A percentile compares a stretch with the other conserved stretches of the same genome.
These are phyloP conservation scores for Lithosia quadra DNA, from an alignment of 2,888 invertebrate genomes.

Conservation along the genomic window DNA sequence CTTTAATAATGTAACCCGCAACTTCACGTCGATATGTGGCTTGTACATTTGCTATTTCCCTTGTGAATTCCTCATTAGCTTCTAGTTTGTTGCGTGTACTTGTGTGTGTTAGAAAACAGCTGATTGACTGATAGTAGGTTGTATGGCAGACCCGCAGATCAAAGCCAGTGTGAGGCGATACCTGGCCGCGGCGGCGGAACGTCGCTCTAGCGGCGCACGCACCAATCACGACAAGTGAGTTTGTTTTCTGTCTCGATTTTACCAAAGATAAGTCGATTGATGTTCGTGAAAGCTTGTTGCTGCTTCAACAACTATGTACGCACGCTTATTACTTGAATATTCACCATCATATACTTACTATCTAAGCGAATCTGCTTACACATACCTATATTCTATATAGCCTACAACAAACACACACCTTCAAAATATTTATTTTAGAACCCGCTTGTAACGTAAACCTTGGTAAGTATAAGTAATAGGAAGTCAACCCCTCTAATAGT, in stretches of 20 bases:
- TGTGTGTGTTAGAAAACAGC: conserved; percentile 45
- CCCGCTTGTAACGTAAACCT: conserved; percentile 53
- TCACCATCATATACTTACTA: conserved; percentile 10
- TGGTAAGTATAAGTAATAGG: conserved; percentile 63
- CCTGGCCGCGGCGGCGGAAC: conserved; percentile 87
- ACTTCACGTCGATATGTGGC: conserved; percentile 28
- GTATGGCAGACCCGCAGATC: conserved; percentile 92
- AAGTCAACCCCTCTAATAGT: conserved; percentile 60
- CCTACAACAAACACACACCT: conserved; percentile 12
- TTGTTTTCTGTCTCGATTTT: conserved; percentile 40
- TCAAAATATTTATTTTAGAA: conserved; percentile 40
- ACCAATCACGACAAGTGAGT: conserved; percentile 82
- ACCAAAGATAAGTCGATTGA: conserved; percentile 47
- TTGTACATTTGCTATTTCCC: conserved; percentile 30
- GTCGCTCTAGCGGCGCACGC: conserved; percentile 69
- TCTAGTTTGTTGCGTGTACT: conserved; percentile 37
- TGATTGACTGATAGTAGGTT: conserved; percentile 48
- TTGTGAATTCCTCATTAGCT: conserved; percentile 28
- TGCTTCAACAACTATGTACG: conserved; percentile 33
- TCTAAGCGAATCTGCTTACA: conserved; percentile 10
- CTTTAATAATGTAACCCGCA: conserved; percentile 66
- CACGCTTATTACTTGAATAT: conserved; percentile 29
- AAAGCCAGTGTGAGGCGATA: conserved; percentile 93
- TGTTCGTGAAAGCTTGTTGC: conserved; percentile 49
- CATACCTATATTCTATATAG: background rate